Conservation (phyloP, 2,113 vertebrate genomes). For the Bubo blakistoni region DNA sequence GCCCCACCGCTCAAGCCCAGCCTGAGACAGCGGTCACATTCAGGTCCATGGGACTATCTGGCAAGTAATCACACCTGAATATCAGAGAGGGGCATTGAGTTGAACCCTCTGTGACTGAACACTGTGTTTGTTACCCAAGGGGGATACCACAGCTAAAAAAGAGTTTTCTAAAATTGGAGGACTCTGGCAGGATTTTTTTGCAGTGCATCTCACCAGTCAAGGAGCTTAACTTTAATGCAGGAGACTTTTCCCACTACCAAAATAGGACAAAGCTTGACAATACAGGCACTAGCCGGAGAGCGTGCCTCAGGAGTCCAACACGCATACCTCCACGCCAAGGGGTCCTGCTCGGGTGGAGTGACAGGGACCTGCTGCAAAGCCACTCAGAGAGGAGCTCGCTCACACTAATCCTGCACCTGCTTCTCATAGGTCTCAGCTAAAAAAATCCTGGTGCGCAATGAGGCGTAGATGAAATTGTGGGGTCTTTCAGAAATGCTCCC, state of each 20-base stretch:
- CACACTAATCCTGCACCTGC: constrained; percentile 67
- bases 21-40: neutral
- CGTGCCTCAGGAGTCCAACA: constrained; percentile 4
- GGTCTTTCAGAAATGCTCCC: neutral
- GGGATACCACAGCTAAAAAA: constrained; percentile 18
- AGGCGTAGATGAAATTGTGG: neutral
- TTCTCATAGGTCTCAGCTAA: constrained; percentile 51
- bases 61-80: neutral
- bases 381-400: neutral
- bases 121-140: neutral
- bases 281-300: neutral
- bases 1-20: neutral
- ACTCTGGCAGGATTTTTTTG: neutral
- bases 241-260: constrained; percentile 23
- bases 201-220: constrained; percentile 11
- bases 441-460: constrained; percentile 29
- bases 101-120: neutral
- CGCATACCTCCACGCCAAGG: neutral
- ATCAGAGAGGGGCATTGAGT: neutral
- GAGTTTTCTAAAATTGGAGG: constrained; percentile 40
- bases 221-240: constrained; percentile 24
- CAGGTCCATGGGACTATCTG: neutral
- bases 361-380: constrained; percentile 55
- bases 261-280: constrained; percentile 50
- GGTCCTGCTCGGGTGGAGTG: constrained; percentile 42